phyloP scores from a whole-genome alignment of 2,888 invertebrate species.

The Drosophila gaucha region DNA sequence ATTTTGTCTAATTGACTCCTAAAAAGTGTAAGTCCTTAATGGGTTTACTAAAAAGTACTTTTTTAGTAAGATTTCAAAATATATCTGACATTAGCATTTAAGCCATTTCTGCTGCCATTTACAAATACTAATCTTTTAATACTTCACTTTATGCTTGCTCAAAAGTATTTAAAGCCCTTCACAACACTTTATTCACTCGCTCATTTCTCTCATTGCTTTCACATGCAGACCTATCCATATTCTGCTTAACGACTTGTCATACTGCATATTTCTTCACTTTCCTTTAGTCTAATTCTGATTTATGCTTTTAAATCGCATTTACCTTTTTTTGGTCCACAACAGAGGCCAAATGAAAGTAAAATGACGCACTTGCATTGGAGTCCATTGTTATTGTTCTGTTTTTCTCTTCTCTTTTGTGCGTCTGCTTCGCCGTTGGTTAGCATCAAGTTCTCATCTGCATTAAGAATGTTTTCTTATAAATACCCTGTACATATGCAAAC shows the following conservation, averaged over 20 bases:
- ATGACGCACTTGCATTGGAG: conserved; percentile 80
- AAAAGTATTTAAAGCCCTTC: background rate
- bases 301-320: conserved; percentile 33
- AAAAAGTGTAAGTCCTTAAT: too few relatives aligned
- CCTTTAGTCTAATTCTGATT: conserved; percentile 49
- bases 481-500: conserved; percentile 1
- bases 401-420: conserved; percentile 1
- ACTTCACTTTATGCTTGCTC: background rate
- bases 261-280: conserved; percentile 25
- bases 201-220: conserved; percentile 26
- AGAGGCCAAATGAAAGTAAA: conserved; percentile 34
- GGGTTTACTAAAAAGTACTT: too few relatives aligned
- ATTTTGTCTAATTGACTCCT: too few relatives aligned
- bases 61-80: background rate
- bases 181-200: background rate
- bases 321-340: conserved; percentile 12
- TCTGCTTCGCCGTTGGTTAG: conserved; percentile 1
- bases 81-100: too few relatives aligned
- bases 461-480: conserved; percentile 8
- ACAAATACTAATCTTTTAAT: background rate
- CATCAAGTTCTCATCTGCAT: conserved; percentile 18
- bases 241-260: background rate
- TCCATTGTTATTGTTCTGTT: conserved; percentile 2
- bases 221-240: conserved; percentile 6
- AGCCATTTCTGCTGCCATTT: background rate